Conservation (phyloP, 2,113 vertebrate species). For the Sus scrofa region T2T-Sscrofa CM000817.6:104713501-104714000, state of each 20-base stretch:
- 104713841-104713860: not conserved
- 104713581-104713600: not conserved
- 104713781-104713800: not conserved
- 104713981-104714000: not conserved
- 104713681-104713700: not conserved
- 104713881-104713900: not conserved
- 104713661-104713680: not conserved
- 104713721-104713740: not conserved
- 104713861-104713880: not conserved
- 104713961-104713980: conserved; percentile 22
- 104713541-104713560: not conserved
- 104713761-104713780: not conserved
- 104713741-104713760: not conserved
- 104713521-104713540: not conserved
- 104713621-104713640: not conserved
- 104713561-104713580: not conserved
- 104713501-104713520: not conserved
- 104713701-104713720: not conserved
- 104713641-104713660: not conserved
- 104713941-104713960: not conserved
- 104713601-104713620: not conserved
- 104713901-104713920: not conserved
- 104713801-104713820: not conserved
- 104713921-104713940: not conserved
- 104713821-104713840: not conserved